phyloP scores from a whole-genome alignment of 2,888 invertebrate species.

The Falcaria lacertinaria region DNA sequence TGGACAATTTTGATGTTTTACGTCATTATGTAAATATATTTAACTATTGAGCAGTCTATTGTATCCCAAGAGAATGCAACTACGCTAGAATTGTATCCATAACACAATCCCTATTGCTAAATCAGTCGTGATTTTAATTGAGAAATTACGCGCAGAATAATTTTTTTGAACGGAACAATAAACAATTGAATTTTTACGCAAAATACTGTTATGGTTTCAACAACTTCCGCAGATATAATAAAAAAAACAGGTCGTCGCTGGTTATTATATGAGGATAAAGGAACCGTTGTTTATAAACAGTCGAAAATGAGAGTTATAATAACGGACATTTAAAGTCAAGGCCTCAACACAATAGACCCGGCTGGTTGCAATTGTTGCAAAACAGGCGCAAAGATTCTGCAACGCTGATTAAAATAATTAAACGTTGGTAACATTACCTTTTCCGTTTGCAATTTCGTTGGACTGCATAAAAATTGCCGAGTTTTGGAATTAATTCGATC shows the following conservation, averaged over 20 bases:
- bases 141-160: too few species aligned
- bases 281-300: too few species aligned
- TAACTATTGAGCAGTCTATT: too few species aligned
- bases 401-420: neutral
- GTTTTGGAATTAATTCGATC: conserved; percentile 16
- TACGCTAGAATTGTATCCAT: too few species aligned
- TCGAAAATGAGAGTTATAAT: neutral
- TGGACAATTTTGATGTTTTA: too few species aligned
- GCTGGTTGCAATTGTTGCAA: too few species aligned
- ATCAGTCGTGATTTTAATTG: too few species aligned
- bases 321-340: neutral
- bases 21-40: too few species aligned
- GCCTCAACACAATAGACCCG: neutral
- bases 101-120: too few species aligned
- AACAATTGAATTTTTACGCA: neutral
- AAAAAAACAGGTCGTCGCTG: neutral
- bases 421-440: neutral
- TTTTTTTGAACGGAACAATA: neutral
- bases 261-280: too few species aligned
- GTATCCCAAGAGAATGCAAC: too few species aligned
- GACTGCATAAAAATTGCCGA: conserved; percentile 11
- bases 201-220: neutral
- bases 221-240: neutral
- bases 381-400: neutral
- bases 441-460: neutral